These are phyloP conservation scores for Zeugodacus cucurbitae DNA, from an alignment of 1,140 invertebrate species.

Conservation along the genomic window DNA sequence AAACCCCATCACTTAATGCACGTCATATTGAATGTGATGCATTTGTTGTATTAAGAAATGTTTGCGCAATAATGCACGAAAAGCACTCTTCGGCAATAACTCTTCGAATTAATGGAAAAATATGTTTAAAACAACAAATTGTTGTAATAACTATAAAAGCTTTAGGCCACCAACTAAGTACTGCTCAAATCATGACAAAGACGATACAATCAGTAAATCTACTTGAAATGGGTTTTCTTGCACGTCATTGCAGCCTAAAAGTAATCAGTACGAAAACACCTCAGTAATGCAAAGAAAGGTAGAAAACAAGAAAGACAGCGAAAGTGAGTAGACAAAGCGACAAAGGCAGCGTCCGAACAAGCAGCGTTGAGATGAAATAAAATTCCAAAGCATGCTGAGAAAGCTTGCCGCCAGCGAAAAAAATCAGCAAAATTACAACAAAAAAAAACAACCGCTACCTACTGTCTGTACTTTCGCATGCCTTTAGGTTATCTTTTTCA, in stretches of 20 bases:
- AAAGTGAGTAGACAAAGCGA: not conserved
- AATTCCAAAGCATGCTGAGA: not conserved
- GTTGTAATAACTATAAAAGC: not conserved
- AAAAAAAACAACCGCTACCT: not conserved
- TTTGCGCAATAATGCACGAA: not conserved
- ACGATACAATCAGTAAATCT: not conserved
- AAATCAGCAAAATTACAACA: not conserved
- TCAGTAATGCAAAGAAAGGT: not conserved
- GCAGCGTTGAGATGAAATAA: not conserved
- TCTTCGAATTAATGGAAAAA: not conserved
- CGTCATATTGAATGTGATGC: not conserved
- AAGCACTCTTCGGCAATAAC: not conserved
- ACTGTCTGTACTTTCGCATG: not conserved
- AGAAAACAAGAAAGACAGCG: not conserved
- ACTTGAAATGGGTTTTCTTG: not conserved
- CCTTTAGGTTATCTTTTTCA: not conserved
- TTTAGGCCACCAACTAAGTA: not conserved
- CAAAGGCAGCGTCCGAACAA: too few species aligned
- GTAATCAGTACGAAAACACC: not conserved
- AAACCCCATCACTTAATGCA: not conserved
- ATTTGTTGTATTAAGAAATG: not conserved
- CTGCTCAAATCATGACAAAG: not conserved
- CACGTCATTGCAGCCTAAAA: not conserved
- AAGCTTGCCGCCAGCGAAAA: not conserved
- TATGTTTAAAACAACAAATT: not conserved